Percentiles rank a stretch among this genome's conserved stretches.
Conservation (phyloP, 2,113 vertebrate species). For the Chitala chitala region DNA sequence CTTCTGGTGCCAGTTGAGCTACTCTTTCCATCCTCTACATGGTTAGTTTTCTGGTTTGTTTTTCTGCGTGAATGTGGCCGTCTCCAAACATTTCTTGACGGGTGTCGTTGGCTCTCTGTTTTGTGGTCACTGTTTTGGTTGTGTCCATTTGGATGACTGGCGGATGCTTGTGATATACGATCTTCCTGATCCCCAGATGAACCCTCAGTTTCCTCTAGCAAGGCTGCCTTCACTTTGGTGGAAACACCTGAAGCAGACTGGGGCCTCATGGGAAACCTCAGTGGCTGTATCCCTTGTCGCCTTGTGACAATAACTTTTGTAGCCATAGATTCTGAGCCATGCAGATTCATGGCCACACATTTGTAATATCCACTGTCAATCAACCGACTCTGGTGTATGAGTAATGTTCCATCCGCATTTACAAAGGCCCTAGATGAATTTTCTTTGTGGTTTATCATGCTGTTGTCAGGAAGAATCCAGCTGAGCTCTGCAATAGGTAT, state of each 20-base stretch:
- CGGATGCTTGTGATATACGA: too few species aligned
- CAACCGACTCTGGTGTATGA: slow-evolving; percentile 57
- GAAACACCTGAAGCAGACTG: slow-evolving; percentile 57
- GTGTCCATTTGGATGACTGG: not conserved
- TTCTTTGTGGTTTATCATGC: slow-evolving; percentile 49
- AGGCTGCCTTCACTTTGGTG: slow-evolving; percentile 52
- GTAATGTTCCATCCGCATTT: slow-evolving; percentile 65
- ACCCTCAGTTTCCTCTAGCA: slow-evolving; percentile 53
- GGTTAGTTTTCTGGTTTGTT: slow-evolving; percentile 36
- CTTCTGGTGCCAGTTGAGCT: slow-evolving; percentile 63
- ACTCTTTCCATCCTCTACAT: slow-evolving; percentile 57
- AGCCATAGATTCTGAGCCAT: slow-evolving; percentile 66
- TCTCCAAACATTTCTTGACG: slow-evolving; percentile 52
- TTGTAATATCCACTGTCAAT: slow-evolving; percentile 75
- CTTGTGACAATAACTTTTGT: slow-evolving; percentile 59
- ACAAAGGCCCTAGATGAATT: slow-evolving; percentile 61
- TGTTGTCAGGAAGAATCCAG: slow-evolving; percentile 76
- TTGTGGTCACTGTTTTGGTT: slow-evolving; percentile 31
- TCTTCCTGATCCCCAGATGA: slow-evolving; percentile 63
- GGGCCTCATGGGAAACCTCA: slow-evolving; percentile 55
- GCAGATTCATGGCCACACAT: slow-evolving; percentile 76
- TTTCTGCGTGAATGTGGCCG: slow-evolving; percentile 32
- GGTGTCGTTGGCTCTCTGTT: slow-evolving; percentile 31
- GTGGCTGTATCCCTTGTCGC: slow-evolving; percentile 47
- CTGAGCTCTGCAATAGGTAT: slow-evolving; percentile 73